Conservation (phyloP, 1,140 invertebrate genomes). For the Probaryconus sp. region DNA sequence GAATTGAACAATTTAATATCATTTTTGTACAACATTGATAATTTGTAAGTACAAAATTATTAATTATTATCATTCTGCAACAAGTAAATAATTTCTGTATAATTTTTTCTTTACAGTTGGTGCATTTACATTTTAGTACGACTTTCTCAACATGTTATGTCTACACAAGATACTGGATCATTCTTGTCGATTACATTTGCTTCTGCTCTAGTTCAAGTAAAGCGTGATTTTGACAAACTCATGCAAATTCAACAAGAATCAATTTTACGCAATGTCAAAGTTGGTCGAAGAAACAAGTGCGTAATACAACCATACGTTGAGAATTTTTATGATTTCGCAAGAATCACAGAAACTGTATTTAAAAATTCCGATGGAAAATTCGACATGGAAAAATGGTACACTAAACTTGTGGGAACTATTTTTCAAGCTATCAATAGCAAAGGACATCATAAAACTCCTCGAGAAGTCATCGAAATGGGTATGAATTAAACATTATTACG, state of each 20-base stretch:
- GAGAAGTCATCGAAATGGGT: slow-evolving; percentile 96
- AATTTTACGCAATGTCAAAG: slow-evolving; percentile 88
- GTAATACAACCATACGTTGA: slow-evolving; percentile 94
- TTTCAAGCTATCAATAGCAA: slow-evolving; percentile 89
- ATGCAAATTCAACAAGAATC: slow-evolving; percentile 92
- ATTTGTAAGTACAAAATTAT: too few relatives aligned
- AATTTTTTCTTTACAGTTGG: slow-evolving; percentile 82
- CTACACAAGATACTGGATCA: slow-evolving; percentile 93
- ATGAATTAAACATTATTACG: too few relatives aligned
- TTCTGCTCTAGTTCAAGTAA: slow-evolving; percentile 93
- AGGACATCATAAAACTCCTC: slow-evolving; percentile 95
- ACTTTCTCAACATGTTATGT: slow-evolving; percentile 93
- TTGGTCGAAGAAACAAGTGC: slow-evolving; percentile 88
- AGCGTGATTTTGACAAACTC: slow-evolving; percentile 95
- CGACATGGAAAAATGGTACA: slow-evolving; percentile 98
- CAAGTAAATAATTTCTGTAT: slow-evolving; percentile 11
- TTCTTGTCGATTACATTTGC: slow-evolving; percentile 94
- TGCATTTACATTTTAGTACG: slow-evolving; percentile 95
- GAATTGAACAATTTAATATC: slow-evolving; percentile 91
- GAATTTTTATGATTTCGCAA: slow-evolving; percentile 93
- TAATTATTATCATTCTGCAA: slow-evolving; percentile 9
- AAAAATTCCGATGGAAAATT: slow-evolving; percentile 91
- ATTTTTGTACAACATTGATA: slow-evolving; percentile 91
- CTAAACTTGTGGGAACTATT: slow-evolving; percentile 89
- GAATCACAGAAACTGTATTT: slow-evolving; percentile 92